Base-by-base conservation (phyloP, 2,113 vertebrate genomes). In the Hylia prasina region DNA sequence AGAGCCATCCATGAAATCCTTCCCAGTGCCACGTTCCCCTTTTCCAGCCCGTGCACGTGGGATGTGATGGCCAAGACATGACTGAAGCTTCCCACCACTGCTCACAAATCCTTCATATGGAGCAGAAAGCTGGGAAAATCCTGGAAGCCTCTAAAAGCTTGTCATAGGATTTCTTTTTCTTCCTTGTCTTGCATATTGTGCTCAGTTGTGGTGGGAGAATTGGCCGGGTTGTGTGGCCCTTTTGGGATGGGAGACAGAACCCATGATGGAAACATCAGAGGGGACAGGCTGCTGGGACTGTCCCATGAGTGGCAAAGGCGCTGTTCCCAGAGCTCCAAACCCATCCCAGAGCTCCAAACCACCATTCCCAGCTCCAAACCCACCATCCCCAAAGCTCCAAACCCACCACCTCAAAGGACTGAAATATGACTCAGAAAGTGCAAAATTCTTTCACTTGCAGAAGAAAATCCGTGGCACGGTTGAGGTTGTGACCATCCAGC, bases 11-110 rank as follows among this genome's bases (percentile, higher is more conserved):
- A 0, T 33, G 8, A 71, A 42, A 71, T 42, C 57, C 27, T 39
- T 14, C 37, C 37, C 1, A 0, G 10, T 15, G 16, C 56, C 60
- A 54, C 60, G 23, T 11, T 33, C 3, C 31, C 31, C 27, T 53
- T 77, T 72, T 37, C 27, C 63, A 47, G 15, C 2, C 1, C 6
- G 3, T 4, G 27, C 6, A 15, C 0, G 0, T 12, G 13, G 39
- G 28, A 3, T 44, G 56, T 4, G 9, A 51, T 2, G 24, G 10
- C 13, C 27, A 63, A 31, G n/a, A 40, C 15, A 8, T 0, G 0
- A 0, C 1, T 60, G 33, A 20, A 35, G 27, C 33, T 79, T 30
- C 10, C 7, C 21, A 54, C 2, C 23, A 9, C 13, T 20, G 13
- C 66, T 63, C 1, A 1, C 1, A 4, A 13, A 19, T 23, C 18